A percentile compares a stretch with the other conserved stretches of the same genome.
Conservation (phyloP, 2,888 invertebrate genomes). For the Cephus pulcher region DNA sequence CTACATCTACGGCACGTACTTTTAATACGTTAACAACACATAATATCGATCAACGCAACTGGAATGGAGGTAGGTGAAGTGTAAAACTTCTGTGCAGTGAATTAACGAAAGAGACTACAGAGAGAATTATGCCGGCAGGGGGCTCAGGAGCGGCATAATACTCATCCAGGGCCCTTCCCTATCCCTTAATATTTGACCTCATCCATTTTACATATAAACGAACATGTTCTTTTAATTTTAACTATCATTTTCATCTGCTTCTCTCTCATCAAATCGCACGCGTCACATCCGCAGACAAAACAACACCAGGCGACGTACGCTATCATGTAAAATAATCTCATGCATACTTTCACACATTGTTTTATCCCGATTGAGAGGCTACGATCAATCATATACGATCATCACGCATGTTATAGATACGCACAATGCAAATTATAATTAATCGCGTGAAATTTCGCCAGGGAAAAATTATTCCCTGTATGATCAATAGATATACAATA, state of each 20-base stretch:
- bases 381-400: neutral
- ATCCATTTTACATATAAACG: neutral
- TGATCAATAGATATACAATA: slow-evolving; percentile 14
- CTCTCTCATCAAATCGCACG: no score
- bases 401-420: neutral
- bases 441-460: neutral
- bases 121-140: slow-evolving; percentile 30
- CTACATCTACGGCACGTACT: neutral
- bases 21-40: neutral
- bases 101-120: slow-evolving; percentile 15
- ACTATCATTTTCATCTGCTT: neutral
- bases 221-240: neutral
- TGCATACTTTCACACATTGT: neutral
- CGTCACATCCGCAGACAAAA: neutral
- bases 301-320: neutral
- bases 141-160: slow-evolving; percentile 34
- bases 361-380: neutral
- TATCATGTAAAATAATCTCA: neutral
- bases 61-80: slow-evolving; percentile 27
- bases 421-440: neutral
- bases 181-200: slow-evolving; percentile 19
- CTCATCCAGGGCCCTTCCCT: slow-evolving; percentile 28
- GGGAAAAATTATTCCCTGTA: neutral
- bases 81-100: slow-evolving; percentile 25
- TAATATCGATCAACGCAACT: neutral